A percentile compares a stretch with the other conserved stretches of the same genome.
Conservation (phyloP, 2,888 invertebrate genomes). For the Tinea semifulvella region DNA sequence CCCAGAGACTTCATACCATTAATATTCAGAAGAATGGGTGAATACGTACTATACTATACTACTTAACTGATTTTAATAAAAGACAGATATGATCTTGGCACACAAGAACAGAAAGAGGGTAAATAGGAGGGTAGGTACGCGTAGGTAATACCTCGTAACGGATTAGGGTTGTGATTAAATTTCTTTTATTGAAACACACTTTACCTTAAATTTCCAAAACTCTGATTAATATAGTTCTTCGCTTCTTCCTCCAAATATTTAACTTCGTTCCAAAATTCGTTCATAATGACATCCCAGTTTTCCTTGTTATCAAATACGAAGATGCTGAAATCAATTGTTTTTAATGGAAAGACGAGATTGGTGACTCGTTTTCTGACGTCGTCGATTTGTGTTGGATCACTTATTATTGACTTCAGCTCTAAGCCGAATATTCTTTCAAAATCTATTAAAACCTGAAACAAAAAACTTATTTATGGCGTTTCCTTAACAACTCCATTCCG, state of each 20-base stretch:
- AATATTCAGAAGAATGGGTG: no score
- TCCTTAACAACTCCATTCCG: no score
- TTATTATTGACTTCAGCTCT: conserved; percentile 86
- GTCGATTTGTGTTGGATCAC: conserved; percentile 87
- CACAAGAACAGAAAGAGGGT: no score
- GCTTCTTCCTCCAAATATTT: conserved; percentile 80
- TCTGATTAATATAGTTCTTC: conserved; percentile 84
- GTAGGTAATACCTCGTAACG: no score
- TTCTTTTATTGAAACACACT: conserved; percentile 10
- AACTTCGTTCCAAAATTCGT: conserved; percentile 80
- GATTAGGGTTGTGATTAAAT: no score
- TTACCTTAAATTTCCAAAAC: conserved; percentile 79
- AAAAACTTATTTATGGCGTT: background rate
- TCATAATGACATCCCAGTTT: conserved; percentile 87
- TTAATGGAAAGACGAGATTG: conserved; percentile 77
- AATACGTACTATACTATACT: no score
- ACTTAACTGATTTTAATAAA: no score
- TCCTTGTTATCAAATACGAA: conserved; percentile 81
- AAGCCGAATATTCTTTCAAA: conserved; percentile 91
- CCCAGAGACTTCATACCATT: no score
- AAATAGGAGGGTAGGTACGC: no score
- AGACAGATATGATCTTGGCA: no score
- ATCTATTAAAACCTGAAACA: conserved; percentile 76
- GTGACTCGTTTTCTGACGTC: conserved; percentile 83
- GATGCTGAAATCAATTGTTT: conserved; percentile 84